Evolutionary conservation across 2,888 invertebrate species (phyloP), one percentile per base, ranked within the genome.

Genomic region (Dromius quadrimaculatus): DNA sequence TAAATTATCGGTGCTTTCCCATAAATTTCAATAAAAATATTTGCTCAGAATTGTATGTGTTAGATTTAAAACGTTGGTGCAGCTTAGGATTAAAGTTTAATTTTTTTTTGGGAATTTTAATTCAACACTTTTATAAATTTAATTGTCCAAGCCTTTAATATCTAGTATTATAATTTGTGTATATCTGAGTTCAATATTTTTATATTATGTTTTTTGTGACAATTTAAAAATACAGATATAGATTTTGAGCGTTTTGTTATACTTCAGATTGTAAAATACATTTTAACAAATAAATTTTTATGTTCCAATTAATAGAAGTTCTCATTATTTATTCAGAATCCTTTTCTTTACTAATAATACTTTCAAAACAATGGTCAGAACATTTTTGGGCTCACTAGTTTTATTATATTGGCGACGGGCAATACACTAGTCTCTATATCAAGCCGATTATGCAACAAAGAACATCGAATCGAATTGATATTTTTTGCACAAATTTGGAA

Each of bases 381-480:
- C 23, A 22, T 54, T 54, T 66, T 66, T 38, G 28, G 57, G 54
- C 20, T 32, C 50, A 36, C 65, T 65, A 41, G 38, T 61, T 61
- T 20, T 65, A 36, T 41, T 54, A n/a, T 13, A 8, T 28, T 38
- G 45, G 20, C 36, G 19, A 28, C 36, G n/a, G 17, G 28, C 34
- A 13, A 41, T 41, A 38, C 19, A 68, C 68, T 68, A 45, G 68
- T 59, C 5, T 15, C 59, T 59, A 68, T 68, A 45, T 43, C 59
- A 28, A 50, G 43, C 68, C 41, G 68, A 68, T 68, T 68, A 68
- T 68, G 68, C 68, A 68, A 68, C 68, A 68, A 68, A 68, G 68
- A 68, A 68, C 41, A 8, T 68, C 59, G 41, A 68, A 59, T 59
- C 59, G 45, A 68, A 68, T 68, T 59, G n/a, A 45, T 68, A 43